Evolutionary conservation across 2,888 invertebrate species (phyloP).

Genomic region (Scaptodrosophila latifasciaeformis): DNA sequence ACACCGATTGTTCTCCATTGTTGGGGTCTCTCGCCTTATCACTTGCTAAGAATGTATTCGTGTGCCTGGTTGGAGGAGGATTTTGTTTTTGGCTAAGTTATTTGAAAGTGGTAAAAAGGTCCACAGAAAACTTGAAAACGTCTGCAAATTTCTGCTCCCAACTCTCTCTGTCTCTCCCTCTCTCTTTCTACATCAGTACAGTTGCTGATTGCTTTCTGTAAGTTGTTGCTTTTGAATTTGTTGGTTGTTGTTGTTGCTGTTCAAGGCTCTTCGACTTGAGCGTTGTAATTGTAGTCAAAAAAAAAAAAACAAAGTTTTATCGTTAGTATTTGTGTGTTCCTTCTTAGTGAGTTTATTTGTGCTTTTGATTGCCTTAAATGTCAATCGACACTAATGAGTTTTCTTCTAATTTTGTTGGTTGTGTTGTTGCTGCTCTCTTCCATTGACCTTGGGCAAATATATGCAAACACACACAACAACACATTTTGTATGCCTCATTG

Average conservation of each 20-base stretch:
- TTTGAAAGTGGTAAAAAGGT: slow-evolving; percentile 33
- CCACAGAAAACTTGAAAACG: slow-evolving; percentile 41
- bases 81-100: slow-evolving; percentile 53
- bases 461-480: too few relatives aligned
- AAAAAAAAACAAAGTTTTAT: too few relatives aligned
- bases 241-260: slow-evolving; percentile 20
- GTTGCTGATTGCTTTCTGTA: too few relatives aligned
- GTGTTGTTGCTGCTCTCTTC: too few relatives aligned
- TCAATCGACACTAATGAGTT: slow-evolving; percentile 49
- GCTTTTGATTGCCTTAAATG: slow-evolving; percentile 40
- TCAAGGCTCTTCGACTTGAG: too few relatives aligned
- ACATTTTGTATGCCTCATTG: not conserved
- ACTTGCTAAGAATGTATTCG: not conserved
- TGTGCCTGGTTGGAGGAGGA: not conserved
- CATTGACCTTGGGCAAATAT: too few relatives aligned
- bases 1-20: slow-evolving; percentile 3
- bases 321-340: slow-evolving; percentile 15
- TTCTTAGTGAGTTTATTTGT: slow-evolving; percentile 5
- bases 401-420: slow-evolving; percentile 19
- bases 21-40: slow-evolving; percentile 8
- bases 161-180: too few relatives aligned
- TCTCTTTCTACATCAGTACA: too few relatives aligned
- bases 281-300: too few relatives aligned
- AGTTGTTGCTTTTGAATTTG: slow-evolving; percentile 3
- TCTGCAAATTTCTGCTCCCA: slow-evolving; percentile 25